Evolutionary conservation across 2,797 vertebrate genomes (phyloP).

Genomic region (Otolemur crassicaudatus): DNA sequence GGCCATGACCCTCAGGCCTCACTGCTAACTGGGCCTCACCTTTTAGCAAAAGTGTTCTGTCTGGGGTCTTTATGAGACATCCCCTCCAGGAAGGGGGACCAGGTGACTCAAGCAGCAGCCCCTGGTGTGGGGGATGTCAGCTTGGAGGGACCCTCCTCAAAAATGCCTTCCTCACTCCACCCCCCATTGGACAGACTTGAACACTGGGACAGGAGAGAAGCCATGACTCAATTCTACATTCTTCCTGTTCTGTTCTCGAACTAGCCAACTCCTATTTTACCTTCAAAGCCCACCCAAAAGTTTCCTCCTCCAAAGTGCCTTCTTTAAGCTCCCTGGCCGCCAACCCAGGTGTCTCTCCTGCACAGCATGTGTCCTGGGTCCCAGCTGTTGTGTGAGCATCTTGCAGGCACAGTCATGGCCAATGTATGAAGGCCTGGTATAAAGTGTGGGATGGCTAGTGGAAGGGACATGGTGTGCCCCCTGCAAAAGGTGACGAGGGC

Average conservation of each 20-base stretch:
- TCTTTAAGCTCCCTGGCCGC: neutral
- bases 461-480: neutral
- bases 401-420: neutral
- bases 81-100: neutral
- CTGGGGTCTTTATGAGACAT: neutral
- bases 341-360: neutral
- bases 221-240: neutral
- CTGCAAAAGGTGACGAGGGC: accelerated
- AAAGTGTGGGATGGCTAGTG: neutral
- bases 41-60: neutral
- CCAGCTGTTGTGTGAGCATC: neutral
- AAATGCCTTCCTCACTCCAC: neutral
- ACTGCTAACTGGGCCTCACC: neutral
- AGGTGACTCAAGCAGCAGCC: neutral
- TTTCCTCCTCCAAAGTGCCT: neutral
- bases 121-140: accelerated
- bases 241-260: neutral
- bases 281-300: neutral
- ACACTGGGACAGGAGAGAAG: neutral
- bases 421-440: neutral
- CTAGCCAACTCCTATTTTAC: neutral
- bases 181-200: neutral
- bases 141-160: neutral
- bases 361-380: neutral
- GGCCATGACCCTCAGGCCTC: neutral